Evolutionary conservation across 1,140 invertebrate genomes (phyloP).

Genomic region (Drosophila parvula): DNA sequence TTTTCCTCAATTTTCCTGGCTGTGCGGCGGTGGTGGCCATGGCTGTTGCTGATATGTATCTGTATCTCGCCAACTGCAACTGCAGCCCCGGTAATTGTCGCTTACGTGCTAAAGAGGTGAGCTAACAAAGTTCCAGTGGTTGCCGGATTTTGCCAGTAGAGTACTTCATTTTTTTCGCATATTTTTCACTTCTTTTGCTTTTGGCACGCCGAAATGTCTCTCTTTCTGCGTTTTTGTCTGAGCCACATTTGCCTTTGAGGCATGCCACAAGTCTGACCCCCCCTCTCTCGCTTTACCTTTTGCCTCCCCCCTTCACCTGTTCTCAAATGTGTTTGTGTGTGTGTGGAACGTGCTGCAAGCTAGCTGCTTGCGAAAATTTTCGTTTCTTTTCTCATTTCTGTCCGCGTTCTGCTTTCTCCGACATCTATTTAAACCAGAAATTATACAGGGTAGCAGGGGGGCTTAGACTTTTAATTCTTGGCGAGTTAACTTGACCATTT

Average conservation of each 20-base stretch:
- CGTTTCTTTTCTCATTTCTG: slow-evolving; percentile 33
- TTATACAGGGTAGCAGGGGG: slow-evolving; percentile 10
- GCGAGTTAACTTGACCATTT: neutral
- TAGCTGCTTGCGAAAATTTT: slow-evolving; percentile 30
- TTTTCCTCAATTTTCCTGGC: slow-evolving; percentile 34
- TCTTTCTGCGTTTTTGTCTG: slow-evolving; percentile 25
- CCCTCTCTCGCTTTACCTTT: neutral
- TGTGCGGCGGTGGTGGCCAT: slow-evolving; percentile 1
- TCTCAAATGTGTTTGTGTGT: slow-evolving; percentile 29
- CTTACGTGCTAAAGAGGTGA: slow-evolving; percentile 73
- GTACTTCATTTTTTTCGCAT: neutral
- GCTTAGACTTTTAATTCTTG: neutral
- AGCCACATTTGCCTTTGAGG: slow-evolving; percentile 61
- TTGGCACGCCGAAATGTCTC: slow-evolving; percentile 34
- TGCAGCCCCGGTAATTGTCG: slow-evolving; percentile 63
- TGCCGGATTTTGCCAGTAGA: neutral
- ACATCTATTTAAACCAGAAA: slow-evolving; percentile 15
- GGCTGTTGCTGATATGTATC: slow-evolving; percentile 33
- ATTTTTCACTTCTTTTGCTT: slow-evolving; percentile 1
- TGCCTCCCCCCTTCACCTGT: neutral
- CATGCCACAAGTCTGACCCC: slow-evolving; percentile 72
- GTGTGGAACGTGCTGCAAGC: slow-evolving; percentile 48
- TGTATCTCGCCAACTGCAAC: slow-evolving; percentile 38
- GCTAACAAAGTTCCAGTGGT: slow-evolving; percentile 34
- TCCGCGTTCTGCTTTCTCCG: slow-evolving; percentile 5